phyloP scores from a whole-genome alignment of 2,797 vertebrate species.

The Cheracebus regulus region DNA sequence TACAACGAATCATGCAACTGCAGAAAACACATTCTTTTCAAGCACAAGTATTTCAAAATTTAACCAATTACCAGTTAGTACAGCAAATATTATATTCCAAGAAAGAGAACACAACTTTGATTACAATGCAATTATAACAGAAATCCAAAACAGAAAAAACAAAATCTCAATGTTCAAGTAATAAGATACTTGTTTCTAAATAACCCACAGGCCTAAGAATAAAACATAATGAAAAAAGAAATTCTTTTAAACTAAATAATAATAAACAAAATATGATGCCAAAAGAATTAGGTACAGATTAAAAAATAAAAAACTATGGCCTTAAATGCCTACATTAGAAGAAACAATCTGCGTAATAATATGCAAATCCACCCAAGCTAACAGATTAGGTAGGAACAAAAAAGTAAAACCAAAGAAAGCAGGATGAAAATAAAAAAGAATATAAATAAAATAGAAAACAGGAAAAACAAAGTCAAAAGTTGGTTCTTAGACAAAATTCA shows the following conservation, averaged over 20 bases:
- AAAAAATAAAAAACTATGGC: neutral
- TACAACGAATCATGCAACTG: neutral
- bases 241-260: conserved; percentile 24
- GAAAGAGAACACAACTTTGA: neutral
- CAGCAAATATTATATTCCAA: neutral
- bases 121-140: neutral
- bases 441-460: neutral
- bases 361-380: neutral
- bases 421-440: neutral
- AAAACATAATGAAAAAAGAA: conserved; percentile 7
- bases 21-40: neutral
- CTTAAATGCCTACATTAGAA: neutral
- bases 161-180: neutral
- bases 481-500: neutral
- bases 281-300: neutral
- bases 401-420: neutral
- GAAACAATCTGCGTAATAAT: neutral
- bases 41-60: conserved; percentile 9
- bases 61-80: neutral
- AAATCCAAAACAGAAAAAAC: neutral
- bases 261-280: neutral
- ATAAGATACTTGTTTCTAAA: conserved; percentile 28
- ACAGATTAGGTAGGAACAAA: neutral
- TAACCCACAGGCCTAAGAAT: neutral
- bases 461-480: neutral